Base-by-base conservation (phyloP, 92 coral and sea anemone species). In the Porites evermanni region DNA sequence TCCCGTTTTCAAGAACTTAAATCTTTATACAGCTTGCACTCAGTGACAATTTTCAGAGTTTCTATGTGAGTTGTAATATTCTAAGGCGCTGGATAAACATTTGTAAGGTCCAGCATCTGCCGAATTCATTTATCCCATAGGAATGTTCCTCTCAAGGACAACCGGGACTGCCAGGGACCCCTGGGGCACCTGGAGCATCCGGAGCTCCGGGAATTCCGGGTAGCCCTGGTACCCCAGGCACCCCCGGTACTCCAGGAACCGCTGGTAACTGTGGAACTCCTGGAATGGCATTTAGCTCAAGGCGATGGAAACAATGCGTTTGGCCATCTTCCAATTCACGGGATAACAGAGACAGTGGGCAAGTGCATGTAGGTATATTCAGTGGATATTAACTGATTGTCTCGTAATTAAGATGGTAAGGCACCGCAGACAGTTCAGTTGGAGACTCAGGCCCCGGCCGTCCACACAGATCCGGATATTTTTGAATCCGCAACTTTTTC, bases 191-290 rank as follows among this genome's bases (percentile, higher is more conserved):
- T 1, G 87, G 80, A 60, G 58, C 64, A 6, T 79, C 87, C 61
- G 87, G 87, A 17, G n/a, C 87, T 58, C 79, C 87, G 7, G 87
- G 87, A 18, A 63, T 72, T 53, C 23, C 87, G 4, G 87, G 87
- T 1, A 79, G 51, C 18, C 87, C 87, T 8, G 87, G 87, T 58
- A n/a, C 44, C 11, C 87, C 72, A 17, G 87, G 87, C 0, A 26
- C 44, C 11, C 87, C 72, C 10, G 87, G 87, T 1, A 14, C 87
- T 2, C 80, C 87, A 4, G 87, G 80, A 0, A 19, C 71, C 56
- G 7, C 19, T 2, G 2, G 32, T 29, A 17, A 4, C 47, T 38
- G 47, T 38, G 87, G 79, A 17, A 20, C 70, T 12, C 52, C 17
- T 20, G 80, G 87, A 11, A 60, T 26, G 6, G 73, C 8, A 60